Conservation (phyloP, 2,888 invertebrate genomes). For the Leptopilina syphax region DNA sequence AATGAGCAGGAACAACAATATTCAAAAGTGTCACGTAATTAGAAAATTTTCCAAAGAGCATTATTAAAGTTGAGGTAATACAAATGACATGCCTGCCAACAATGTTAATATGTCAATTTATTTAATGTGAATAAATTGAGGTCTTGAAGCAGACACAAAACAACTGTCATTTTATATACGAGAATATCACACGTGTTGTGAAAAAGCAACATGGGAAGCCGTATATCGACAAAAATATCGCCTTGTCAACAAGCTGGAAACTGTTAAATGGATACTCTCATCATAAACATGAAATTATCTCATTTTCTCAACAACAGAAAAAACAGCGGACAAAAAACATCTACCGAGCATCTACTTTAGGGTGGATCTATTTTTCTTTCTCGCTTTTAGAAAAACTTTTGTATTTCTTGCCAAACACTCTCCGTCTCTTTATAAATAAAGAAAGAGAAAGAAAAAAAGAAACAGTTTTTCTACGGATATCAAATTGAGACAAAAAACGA, state of each 20-base stretch:
- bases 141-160: not conserved
- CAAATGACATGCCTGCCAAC: not conserved
- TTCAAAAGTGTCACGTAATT: not conserved
- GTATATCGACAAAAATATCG: not conserved
- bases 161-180: not conserved
- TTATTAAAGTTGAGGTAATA: not conserved
- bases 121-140: not conserved
- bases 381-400: not conserved
- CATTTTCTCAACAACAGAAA: not conserved
- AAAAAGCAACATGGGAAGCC: slow-evolving; percentile 6
- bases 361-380: not conserved
- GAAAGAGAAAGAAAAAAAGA: no score
- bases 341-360: not conserved
- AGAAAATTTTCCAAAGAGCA: not conserved
- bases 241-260: not conserved
- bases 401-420: not conserved
- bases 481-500: no score
- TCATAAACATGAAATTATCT: not conserved
- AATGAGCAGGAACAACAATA: not conserved
- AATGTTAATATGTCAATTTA: slow-evolving; percentile 4
- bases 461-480: no score
- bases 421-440: no score
- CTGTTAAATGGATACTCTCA: slow-evolving; percentile 1
- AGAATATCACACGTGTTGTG: not conserved
- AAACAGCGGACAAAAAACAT: not conserved